Base-by-base conservation (phyloP, 2,113 vertebrate species). In the Centropus bengalensis region DNA sequence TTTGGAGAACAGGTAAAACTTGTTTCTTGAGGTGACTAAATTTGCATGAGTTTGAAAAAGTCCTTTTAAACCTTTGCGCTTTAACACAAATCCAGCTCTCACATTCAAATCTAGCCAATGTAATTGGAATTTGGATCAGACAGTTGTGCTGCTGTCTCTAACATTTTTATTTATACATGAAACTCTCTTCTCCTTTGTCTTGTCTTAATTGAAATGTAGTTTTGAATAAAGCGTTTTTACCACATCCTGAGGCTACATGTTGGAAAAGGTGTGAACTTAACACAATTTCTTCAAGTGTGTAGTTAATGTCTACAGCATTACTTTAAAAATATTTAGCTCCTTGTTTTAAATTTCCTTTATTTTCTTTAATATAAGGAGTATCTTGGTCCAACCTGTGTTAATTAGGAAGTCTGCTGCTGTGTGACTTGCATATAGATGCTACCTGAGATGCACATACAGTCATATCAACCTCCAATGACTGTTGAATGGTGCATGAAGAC, bases 1-100 rank as follows among this genome's bases (percentile, higher is more conserved):
- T 91, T 85, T 22, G 8, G 42, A 82, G 63, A 94, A 82, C 84
- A 88, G 68, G 71, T 94, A 66, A 93, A 91, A 77, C 88, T 77
- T 88, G 88, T 80, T 95, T 68, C 23, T 80, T 54, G 60, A 63
- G 55, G 54, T 82, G 24, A 42, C 27, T 92, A 51, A 79, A 81
- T 84, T 79, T 91, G 54, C 70, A 69, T 47, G 32, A 70, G 6
- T 58, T 91, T 77, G 42, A 71, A 81, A 71, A n/a, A 28, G 5
- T 28, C 63, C 63, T 73, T 80, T 88, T 40, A 82, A 82, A 51
- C 15, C 30, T 84, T 80, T 55, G 4, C 2, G 0, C 42, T 85
- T 89, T 58, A 88, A 73, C 38, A 15, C 28, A 89, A 63, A 80
- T 80, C 21, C 14, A 49, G 10, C 6, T 85, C 47, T 71, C n/a